These are phyloP conservation scores for Sebastes trivittatus DNA, from an alignment of 2,797 vertebrate genomes.

Conservation along the genomic window DNA sequence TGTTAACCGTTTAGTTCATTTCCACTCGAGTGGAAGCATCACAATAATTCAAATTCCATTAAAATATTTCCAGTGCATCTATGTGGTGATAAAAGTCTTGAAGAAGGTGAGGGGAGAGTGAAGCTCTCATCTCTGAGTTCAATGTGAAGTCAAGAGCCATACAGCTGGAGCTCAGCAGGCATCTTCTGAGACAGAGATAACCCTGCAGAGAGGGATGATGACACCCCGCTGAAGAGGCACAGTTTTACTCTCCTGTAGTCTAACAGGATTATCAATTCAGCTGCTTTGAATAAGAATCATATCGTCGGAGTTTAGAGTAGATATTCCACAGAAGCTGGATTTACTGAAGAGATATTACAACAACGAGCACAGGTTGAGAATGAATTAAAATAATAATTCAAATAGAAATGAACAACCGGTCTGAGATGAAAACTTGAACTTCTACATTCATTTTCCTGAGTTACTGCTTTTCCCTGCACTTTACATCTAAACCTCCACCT, in stretches of 20 bases:
- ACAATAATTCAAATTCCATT: not conserved
- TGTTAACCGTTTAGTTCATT: not conserved
- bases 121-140: not conserved
- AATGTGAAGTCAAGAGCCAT: not conserved
- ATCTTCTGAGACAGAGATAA: constrained; percentile 1
- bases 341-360: not conserved
- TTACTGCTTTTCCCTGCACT: not conserved
- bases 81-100: not conserved
- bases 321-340: not conserved
- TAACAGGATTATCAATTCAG: not conserved
- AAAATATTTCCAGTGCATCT: not conserved
- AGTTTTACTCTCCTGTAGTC: not conserved
- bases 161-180: not conserved
- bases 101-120: not conserved
- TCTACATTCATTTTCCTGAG: not conserved
- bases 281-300: not conserved
- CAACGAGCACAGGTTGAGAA: not conserved
- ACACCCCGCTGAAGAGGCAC: not conserved
- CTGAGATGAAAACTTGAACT: not conserved
- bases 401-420: not conserved
- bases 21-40: not conserved
- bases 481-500: not conserved
- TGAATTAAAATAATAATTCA: not conserved
- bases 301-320: not conserved
- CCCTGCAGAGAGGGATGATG: not conserved